Evolutionary conservation across 2,113 vertebrate genomes (phyloP).

Genomic region (Dicrurus megarhynchus): DNA sequence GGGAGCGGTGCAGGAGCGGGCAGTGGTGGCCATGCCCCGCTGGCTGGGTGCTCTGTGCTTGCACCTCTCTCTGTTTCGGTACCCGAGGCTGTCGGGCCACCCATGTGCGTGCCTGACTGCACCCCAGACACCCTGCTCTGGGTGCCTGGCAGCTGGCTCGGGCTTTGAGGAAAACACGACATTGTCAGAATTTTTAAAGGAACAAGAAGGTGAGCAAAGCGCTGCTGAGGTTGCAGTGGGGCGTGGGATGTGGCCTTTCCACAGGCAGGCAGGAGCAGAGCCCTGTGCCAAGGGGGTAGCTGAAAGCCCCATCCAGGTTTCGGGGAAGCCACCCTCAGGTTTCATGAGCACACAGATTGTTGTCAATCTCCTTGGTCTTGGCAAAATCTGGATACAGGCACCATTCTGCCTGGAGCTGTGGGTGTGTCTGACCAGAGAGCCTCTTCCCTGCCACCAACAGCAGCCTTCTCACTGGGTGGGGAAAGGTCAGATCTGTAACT

Average conservation of each 20-base stretch:
- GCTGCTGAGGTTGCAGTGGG: rapidly evolving
- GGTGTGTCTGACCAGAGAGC: not conserved
- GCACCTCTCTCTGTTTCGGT: not conserved
- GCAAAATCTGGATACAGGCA: rapidly evolving
- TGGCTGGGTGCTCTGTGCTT: not conserved
- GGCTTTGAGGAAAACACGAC: not conserved
- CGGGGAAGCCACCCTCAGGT: not conserved
- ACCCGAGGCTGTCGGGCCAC: rapidly evolving
- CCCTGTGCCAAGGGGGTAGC: rapidly evolving
- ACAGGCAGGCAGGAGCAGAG: not conserved
- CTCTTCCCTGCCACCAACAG: not conserved
- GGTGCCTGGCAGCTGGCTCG: rapidly evolving
- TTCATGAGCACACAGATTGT: rapidly evolving
- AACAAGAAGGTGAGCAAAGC: rapidly evolving
- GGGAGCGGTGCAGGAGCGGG: not conserved
- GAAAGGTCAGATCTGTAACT: not conserved
- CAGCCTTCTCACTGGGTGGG: not conserved
- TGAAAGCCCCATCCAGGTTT: not conserved
- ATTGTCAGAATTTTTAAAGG: rapidly evolving
- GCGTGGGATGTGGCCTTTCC: not conserved
- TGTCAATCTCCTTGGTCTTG: rapidly evolving
- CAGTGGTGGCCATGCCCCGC: rapidly evolving
- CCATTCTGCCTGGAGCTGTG: rapidly evolving
- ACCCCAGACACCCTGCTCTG: not conserved
- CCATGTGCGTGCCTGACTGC: not conserved